These are phyloP conservation scores for Amblyjoppa fuscipennis DNA, from an alignment of 2,888 invertebrate species.

Conservation along the genomic window DNA sequence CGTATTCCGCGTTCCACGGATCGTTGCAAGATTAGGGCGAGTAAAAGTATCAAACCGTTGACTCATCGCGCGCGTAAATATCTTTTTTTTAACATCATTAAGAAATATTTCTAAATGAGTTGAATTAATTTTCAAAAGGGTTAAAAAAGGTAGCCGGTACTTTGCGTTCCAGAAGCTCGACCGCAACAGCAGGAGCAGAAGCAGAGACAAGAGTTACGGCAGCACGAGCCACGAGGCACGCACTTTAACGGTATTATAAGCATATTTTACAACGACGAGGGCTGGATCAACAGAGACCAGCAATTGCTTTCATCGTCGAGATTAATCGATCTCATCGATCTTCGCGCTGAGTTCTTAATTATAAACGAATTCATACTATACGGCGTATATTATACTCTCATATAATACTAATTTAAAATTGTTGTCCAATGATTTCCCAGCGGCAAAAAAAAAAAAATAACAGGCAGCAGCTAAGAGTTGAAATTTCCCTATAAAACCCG, in stretches of 20 bases:
- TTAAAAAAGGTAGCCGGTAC: slow-evolving; percentile 1
- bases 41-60: slow-evolving; percentile 26
- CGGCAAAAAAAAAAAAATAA: slow-evolving; percentile 7
- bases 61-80: slow-evolving; percentile 40
- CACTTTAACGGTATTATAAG: slow-evolving; percentile 42
- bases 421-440: slow-evolving; percentile 19
- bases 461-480: slow-evolving; percentile 30
- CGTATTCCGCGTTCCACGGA: slow-evolving; percentile 28
- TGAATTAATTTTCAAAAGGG: neutral
- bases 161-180: slow-evolving; percentile 23
- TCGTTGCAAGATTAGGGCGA: slow-evolving; percentile 25
- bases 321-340: slow-evolving; percentile 49
- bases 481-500: slow-evolving; percentile 43
- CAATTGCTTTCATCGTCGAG: slow-evolving; percentile 49
- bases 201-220: slow-evolving; percentile 20
- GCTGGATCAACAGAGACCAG: slow-evolving; percentile 42
- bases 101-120: neutral
- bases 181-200: neutral
- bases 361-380: slow-evolving; percentile 31
- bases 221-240: slow-evolving; percentile 29
- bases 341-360: slow-evolving; percentile 50
- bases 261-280: slow-evolving; percentile 32
- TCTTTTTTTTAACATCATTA: slow-evolving; percentile 31
- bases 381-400: neutral
- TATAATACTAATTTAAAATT: slow-evolving; percentile 37